Percentiles rank a stretch among this genome's conserved stretches.
phyloP scores from a whole-genome alignment of 1,140 invertebrate species.

The Mizuhopecten yessoensis region DNA sequence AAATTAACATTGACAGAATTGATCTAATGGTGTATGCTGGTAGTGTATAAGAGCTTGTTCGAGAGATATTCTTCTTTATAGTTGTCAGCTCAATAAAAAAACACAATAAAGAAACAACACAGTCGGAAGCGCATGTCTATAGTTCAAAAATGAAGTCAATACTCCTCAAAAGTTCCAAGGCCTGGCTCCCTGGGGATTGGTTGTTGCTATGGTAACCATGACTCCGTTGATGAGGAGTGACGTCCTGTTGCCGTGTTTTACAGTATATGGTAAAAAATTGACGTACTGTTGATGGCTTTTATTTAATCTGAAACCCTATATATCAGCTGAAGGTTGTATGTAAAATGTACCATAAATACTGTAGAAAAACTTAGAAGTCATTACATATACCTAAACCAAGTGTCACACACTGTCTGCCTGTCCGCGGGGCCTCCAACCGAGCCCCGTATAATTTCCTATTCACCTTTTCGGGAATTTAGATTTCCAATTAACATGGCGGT shows the following conservation, averaged over 20 bases:
- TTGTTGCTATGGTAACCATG: background rate
- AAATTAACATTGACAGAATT: background rate
- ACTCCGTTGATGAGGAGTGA: background rate
- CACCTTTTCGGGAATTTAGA: too few species aligned
- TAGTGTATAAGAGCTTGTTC: background rate
- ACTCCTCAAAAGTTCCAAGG: background rate
- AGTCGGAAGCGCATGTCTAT: background rate
- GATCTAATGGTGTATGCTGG: background rate
- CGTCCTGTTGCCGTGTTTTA: background rate
- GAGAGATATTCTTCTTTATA: background rate
- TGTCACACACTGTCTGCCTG: too few species aligned
- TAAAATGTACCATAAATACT: background rate
- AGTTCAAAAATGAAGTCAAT: background rate
- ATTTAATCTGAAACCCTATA: background rate
- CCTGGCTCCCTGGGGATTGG: background rate
- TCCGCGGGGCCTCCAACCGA: too few species aligned
- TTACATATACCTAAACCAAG: too few species aligned
- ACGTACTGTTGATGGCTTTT: constrained; percentile 11
- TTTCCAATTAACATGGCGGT: too few species aligned
- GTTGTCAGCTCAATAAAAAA: constrained; percentile 1
- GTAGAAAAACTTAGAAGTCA: background rate
- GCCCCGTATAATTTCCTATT: too few species aligned
- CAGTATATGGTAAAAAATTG: background rate
- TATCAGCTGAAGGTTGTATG: background rate
- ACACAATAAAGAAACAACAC: background rate